Percentiles rank a stretch among this genome's conserved stretches.
These are phyloP conservation scores for Pangasianodon hypophthalmus DNA, from an alignment of 2,113 vertebrate species.

Conservation along the genomic window DNA sequence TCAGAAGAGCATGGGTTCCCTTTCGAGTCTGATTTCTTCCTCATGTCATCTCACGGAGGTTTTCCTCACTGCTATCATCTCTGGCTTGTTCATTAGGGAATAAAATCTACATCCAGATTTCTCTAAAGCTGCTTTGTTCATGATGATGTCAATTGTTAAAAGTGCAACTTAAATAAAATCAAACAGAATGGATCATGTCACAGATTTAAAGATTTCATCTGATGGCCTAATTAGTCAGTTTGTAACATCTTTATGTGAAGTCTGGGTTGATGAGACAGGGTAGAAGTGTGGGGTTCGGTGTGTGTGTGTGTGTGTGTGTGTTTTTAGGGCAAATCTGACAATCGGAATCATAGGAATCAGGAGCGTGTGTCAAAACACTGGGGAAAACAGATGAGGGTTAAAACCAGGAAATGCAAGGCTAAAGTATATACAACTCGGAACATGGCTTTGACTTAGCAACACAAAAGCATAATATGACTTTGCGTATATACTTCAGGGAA, in stretches of 20 bases:
- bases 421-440: neutral
- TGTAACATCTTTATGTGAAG: neutral
- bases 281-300: no score
- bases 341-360: neutral
- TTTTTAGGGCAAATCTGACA: neutral
- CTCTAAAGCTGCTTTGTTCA: neutral
- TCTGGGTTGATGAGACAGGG: no score
- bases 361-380: neutral
- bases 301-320: no score
- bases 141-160: neutral
- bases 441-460: neutral
- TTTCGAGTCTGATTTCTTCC: neutral
- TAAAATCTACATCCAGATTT: neutral
- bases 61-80: neutral
- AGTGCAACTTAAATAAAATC: no score
- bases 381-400: neutral
- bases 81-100: neutral
- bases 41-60: neutral
- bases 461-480: neutral
- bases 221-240: no score
- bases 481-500: neutral
- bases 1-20: neutral
- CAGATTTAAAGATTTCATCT: no score
- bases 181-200: no score
- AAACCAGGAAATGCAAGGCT: neutral